phyloP scores from a whole-genome alignment of 2,888 invertebrate species.

The Nemotelus pantherinus region DNA sequence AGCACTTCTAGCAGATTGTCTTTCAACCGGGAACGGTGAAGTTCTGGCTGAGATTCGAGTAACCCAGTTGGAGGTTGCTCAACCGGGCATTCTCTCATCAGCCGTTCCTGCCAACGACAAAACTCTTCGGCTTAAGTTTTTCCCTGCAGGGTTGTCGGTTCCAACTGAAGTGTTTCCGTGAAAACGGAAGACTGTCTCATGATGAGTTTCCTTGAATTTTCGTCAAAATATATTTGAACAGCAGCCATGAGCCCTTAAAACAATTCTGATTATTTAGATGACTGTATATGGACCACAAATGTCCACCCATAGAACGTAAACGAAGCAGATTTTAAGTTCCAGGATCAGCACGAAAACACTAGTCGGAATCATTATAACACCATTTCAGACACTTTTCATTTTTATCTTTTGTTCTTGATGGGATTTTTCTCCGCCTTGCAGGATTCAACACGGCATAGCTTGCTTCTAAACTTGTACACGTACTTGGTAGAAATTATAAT shows the following conservation, averaged over 20 bases:
- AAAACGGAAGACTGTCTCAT: no score
- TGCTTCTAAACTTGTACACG: no score
- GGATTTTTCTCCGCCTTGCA: background rate
- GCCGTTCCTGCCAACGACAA: background rate
- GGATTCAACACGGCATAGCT: no score
- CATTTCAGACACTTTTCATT: background rate
- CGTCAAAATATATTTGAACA: no score
- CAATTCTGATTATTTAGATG: no score
- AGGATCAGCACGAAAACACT: background rate
- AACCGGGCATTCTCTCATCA: slow-evolving; percentile 20
- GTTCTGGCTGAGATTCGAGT: slow-evolving; percentile 8
- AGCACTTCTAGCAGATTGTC: slow-evolving; percentile 24
- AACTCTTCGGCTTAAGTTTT: background rate
- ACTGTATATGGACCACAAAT: no score
- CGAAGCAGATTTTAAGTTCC: no score
- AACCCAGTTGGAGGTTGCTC: slow-evolving; percentile 40
- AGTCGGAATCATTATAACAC: background rate
- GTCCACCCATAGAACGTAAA: no score
- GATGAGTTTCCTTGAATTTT: no score
- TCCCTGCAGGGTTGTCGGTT: background rate
- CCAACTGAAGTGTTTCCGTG: no score
- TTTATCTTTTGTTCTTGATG: background rate
- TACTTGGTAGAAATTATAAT: no score
- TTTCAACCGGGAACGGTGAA: background rate
- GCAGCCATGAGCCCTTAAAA: no score